Percentiles rank a stretch among this genome's conserved stretches.
Conservation (phyloP, 1,140 invertebrate species). For the Aphis craccivora region DNA sequence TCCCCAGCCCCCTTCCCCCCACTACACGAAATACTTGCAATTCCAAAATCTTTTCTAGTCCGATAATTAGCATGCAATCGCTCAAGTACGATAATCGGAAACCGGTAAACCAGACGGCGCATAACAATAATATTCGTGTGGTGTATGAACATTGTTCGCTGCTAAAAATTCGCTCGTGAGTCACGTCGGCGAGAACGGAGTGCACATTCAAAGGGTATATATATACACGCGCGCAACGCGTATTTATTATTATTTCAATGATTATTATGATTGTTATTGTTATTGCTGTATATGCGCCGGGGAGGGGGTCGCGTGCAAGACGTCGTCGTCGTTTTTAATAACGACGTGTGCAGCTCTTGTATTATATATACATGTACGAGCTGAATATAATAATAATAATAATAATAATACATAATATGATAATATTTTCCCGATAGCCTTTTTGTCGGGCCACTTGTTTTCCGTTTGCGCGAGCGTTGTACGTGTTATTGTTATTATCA, state of each 20-base stretch:
- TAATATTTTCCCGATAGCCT: conserved; percentile 38
- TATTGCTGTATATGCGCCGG: not conserved
- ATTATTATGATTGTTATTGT: not conserved
- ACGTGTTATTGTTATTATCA: conserved; percentile 50
- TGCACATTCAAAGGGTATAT: not conserved
- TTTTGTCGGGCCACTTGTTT: conserved; percentile 48
- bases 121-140: not conserved
- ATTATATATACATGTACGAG: not conserved
- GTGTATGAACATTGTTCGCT: not conserved
- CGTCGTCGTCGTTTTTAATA: conserved; percentile 50
- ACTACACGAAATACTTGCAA: no score
- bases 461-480: not conserved
- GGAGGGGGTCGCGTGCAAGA: conserved; percentile 35
- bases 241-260: conserved; percentile 24
- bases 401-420: conserved; percentile 12
- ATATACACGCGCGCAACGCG: not conserved
- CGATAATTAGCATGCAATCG: not conserved
- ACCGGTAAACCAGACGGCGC: not conserved
- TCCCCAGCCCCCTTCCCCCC: no score
- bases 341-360: not conserved
- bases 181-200: not conserved
- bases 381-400: not conserved
- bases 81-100: not conserved
- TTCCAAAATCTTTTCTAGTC: no score
- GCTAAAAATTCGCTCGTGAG: not conserved